Base-by-base conservation (phyloP, 2,113 vertebrate species). In the Lasiurus borealis region DNA sequence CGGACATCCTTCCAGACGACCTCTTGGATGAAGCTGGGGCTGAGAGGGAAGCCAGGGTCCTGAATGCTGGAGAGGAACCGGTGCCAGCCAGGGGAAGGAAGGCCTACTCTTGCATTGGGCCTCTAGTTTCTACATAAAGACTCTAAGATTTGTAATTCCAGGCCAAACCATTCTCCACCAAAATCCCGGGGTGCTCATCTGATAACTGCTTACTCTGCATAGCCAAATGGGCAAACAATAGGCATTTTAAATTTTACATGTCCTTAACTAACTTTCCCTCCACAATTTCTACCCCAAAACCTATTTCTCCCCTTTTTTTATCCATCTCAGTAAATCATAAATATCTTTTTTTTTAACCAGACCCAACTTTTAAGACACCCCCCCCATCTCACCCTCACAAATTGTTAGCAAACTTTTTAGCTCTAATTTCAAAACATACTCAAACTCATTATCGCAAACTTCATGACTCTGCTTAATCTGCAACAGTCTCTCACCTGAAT, bases 371-470 rank as follows among this genome's bases (percentile, higher is more conserved):
- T 31, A 50, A 85, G 34, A 36, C n/a, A 77, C 21, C 46, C 76
- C n/a, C n/a, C 40, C 12, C 31, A 72, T 57, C 57, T 59, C 1
- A 66, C 4, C 18, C 12, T 25, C 46, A 91, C 25, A 57, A 75
- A 31, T 31, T 29, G 8, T 46, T 6, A 93, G 40, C 54, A 95
- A 88, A 97, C 8, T 10, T 85, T 77, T 88, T 69, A 54, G 40
- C 69, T 88, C 19, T 88, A 76, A 88, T 76, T 88, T 75, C 40
- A 88, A 83, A 94, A 82, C 27, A 68, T 40, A 80, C 23, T 2
- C n/a, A 21, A 86, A 88, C 18, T 84, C 40, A 52, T 89, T 31
- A 88, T 92, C 46, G 71, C 27, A 36, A 87, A 36, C 44, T 83
- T 21, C 27, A 68, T 57, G 11, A 57, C 12, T 81, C 4, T 92